A percentile compares a stretch with the other conserved stretches of the same genome.
Evolutionary conservation across 2,888 invertebrate genomes (phyloP).

Genomic region (Abrostola tripartita): DNA sequence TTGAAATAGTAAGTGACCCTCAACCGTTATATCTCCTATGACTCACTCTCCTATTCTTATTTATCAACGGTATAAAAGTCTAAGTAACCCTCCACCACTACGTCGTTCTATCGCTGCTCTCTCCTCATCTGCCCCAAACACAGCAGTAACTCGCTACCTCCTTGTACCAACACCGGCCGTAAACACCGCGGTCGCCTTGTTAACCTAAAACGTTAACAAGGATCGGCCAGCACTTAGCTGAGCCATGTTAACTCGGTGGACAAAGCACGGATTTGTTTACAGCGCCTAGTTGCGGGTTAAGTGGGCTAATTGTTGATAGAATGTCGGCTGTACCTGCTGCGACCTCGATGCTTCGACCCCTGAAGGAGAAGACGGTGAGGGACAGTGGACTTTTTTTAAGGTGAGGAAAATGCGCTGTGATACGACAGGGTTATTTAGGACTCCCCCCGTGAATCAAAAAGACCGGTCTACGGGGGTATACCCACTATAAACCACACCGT

Average conservation of each 20-base stretch:
- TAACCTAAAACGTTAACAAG: conserved; percentile 87
- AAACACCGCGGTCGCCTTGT: conserved; percentile 81
- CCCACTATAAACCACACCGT: no score
- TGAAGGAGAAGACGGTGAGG: not conserved
- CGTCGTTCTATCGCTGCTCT: conserved; percentile 5
- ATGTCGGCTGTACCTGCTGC: conserved; percentile 62
- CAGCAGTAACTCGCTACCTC: conserved; percentile 69
- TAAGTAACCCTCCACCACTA: not conserved
- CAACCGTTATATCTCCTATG: no score
- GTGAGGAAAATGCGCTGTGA: not conserved
- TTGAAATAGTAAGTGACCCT: no score
- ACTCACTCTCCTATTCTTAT: not conserved
- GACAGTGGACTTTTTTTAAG: not conserved
- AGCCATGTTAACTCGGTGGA: conserved; percentile 77
- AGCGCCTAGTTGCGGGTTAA: conserved; percentile 84
- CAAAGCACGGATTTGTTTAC: conserved; percentile 84
- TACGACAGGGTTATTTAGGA: no score
- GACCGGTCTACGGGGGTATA: no score
- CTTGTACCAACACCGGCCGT: conserved; percentile 72
- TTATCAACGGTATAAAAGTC: not conserved
- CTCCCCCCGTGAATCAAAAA: no score
- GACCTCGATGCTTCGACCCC: conserved; percentile 40
- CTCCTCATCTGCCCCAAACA: conserved; percentile 36
- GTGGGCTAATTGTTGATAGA: conserved; percentile 84
- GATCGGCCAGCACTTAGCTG: conserved; percentile 85